Evolutionary conservation across 2,888 invertebrate species (phyloP).

Genomic region (Subacronicta megacephala): DNA sequence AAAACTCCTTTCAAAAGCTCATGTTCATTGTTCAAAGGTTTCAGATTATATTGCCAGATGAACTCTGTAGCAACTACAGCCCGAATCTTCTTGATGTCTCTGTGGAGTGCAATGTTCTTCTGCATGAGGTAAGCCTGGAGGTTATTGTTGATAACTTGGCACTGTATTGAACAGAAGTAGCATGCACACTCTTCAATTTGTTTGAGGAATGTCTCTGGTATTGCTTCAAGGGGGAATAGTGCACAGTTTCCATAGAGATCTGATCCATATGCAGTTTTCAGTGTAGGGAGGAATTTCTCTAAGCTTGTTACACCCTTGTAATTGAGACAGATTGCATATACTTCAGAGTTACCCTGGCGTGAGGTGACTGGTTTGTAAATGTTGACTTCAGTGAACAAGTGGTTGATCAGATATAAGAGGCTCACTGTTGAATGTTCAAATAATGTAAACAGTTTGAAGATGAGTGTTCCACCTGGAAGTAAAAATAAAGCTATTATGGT

Average conservation of each 20-base stretch:
- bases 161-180: constrained; percentile 92
- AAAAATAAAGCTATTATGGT: constrained; percentile 10
- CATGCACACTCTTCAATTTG: constrained; percentile 91
- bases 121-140: constrained; percentile 90
- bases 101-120: constrained; percentile 75
- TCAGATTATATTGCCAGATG: constrained; percentile 89
- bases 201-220: constrained; percentile 91
- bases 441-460: constrained; percentile 97
- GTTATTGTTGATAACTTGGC: constrained; percentile 91
- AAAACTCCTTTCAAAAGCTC: constrained; percentile 84
- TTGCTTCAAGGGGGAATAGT: constrained; percentile 89
- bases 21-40: constrained; percentile 81
- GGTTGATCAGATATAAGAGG: constrained; percentile 94
- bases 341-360: constrained; percentile 98
- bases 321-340: constrained; percentile 94
- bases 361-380: constrained; percentile 97
- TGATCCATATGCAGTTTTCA: constrained; percentile 84
- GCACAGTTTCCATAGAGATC: constrained; percentile 75
- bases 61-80: constrained; percentile 89
- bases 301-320: constrained; percentile 87
- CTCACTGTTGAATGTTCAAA: constrained; percentile 95
- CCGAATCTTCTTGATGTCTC: constrained; percentile 84
- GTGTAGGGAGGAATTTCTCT: constrained; percentile 76
- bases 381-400: constrained; percentile 92
- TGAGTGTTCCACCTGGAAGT: constrained; percentile 92